These are phyloP conservation scores for Pardalotus punctatus DNA, from an alignment of 2,113 vertebrate genomes.

Conservation along the genomic window DNA sequence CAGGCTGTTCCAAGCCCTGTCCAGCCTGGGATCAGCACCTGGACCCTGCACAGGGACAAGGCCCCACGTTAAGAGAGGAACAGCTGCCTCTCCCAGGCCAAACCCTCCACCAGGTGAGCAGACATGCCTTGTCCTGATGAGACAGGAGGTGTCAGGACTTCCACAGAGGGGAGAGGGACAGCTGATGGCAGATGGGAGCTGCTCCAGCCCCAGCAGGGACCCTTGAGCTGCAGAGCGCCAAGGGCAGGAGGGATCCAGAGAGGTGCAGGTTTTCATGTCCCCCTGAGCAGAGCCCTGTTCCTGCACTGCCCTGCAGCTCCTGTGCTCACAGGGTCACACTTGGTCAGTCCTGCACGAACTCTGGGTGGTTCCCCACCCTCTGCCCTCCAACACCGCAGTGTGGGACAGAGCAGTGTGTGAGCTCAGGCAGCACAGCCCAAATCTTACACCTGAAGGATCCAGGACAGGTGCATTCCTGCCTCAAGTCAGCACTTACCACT, in stretches of 20 bases:
- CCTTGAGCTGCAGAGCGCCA: not conserved
- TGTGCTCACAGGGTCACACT: not conserved
- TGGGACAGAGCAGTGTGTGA: not conserved
- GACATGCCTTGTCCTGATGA: not conserved
- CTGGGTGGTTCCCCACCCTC: accelerated
- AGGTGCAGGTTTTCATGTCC: not conserved
- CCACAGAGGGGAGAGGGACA: not conserved
- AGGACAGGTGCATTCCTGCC: not conserved
- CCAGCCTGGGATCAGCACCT: not conserved
- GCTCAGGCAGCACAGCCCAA: not conserved
- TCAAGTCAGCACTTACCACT: not conserved
- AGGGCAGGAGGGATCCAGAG: not conserved
- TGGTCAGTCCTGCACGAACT: not conserved
- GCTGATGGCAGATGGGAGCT: not conserved
- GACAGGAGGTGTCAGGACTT: not conserved
- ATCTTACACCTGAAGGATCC: not conserved
- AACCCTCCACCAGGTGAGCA: not conserved
- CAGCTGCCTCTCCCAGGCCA: not conserved
- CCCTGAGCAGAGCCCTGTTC: accelerated
- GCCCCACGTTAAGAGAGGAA: not conserved
- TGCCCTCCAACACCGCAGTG: not conserved
- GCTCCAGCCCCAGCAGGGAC: not conserved
- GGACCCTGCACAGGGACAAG: not conserved
- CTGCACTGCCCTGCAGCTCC: not conserved
- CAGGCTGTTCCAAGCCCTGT: not conserved